Base-by-base conservation (phyloP, 2,888 invertebrate genomes). In the Acanthosepion lycidas region DNA sequence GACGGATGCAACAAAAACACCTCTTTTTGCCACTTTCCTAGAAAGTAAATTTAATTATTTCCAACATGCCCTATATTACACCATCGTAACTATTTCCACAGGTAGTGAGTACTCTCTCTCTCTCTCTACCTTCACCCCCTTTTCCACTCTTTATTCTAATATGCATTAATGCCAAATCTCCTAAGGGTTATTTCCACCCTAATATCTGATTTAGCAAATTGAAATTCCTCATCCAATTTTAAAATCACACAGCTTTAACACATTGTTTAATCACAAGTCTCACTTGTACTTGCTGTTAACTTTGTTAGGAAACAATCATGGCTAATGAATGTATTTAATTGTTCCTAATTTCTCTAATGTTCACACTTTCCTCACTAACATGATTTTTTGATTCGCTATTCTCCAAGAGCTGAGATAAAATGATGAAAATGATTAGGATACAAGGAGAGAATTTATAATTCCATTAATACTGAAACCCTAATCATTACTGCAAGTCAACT, bases 71-170 rank as follows among this genome's bases (percentile, higher is more conserved):
- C 78, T 15, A n/a, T n/a, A n/a, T 78, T 18, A 78, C 78, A 78
- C 78, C 78, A 78, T 78, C n/a, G 78, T 78, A 78, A 78, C 78
- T 78, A 78, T n/a, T 78, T 78, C 78, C 78, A 78, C 78, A 78
- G n/a, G 78, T 78, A n/a, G 78, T 78, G 78, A 8, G 9, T 9
- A 2, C 9, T 33, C 78, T n/a, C n/a, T 78, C n/a, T 78, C 12
- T 78, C 78, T 78, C 78, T 18, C n/a, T 15, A 1, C 6, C n/a
- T 15, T 64, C 64, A 26, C 64, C 64, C 23, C 0, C n/a, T 33
- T n/a, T 1, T 33, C 12, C n/a, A 9, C 4, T n/a, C 78, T 78
- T 78, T 78, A 78, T 78, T n/a, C 78, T 78, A 78, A 78, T 78
- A 78, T 78, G 78, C n/a, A 78, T 78, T 78, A 78, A 78, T 78